A percentile compares a stretch with the other conserved stretches of the same genome.
Conservation (phyloP, 2,113 vertebrate genomes). For the Muscicapa adusta region DNA sequence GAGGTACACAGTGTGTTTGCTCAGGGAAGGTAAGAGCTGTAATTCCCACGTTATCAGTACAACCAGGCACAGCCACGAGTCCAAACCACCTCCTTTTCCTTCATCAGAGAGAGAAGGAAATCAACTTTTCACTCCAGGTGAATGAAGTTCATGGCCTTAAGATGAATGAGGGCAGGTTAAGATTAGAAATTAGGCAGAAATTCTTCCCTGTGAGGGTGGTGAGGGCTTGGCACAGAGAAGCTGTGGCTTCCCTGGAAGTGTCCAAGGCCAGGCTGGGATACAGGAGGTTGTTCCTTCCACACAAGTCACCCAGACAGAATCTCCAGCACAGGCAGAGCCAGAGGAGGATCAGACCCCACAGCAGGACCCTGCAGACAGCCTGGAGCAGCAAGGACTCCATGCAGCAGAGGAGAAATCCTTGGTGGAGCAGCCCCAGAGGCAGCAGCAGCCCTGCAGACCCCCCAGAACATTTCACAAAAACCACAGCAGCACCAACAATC, state of each 20-base stretch:
- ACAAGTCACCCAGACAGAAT: not conserved
- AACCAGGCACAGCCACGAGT: not conserved
- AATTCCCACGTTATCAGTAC: not conserved
- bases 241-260: not conserved
- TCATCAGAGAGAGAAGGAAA: not conserved
- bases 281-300: not conserved
- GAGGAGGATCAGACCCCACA: not conserved
- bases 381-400: accelerated
- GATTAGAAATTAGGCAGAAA: not conserved
- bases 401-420: not conserved
- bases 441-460: accelerated
- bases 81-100: not conserved
- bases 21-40: not conserved
- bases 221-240: not conserved
- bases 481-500: not conserved
- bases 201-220: not conserved
- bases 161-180: not conserved
- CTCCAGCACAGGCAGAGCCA: not conserved
- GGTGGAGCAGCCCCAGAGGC: not conserved
- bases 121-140: not conserved
- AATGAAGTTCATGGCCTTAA: not conserved
- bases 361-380: not conserved
- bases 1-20: not conserved
- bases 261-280: not conserved
- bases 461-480: not conserved